Conservation (phyloP, 2,113 vertebrate species). For the Notothenia rossii region DNA sequence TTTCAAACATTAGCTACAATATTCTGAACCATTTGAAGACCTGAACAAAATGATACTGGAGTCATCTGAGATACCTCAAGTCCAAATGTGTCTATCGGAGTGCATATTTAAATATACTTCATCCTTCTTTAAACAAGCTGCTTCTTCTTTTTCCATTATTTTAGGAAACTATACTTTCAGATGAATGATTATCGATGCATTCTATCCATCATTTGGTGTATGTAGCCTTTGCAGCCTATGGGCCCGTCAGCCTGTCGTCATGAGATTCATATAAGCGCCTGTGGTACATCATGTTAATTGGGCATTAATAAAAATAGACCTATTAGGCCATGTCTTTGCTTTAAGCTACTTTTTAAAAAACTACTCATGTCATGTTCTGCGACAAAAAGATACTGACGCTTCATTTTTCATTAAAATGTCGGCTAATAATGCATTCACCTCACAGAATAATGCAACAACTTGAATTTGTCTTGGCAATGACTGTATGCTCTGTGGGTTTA, state of each 20-base stretch:
- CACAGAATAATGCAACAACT: not conserved
- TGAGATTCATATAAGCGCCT: not conserved
- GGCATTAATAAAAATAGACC: conserved; percentile 14
- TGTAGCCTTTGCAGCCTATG: not conserved
- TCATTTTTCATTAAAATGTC: not conserved
- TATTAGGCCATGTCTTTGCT: not conserved
- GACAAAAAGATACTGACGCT: not conserved
- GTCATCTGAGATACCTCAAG: not conserved
- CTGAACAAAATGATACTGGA: not conserved
- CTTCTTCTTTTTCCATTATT: not conserved
- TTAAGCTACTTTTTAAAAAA: not conserved
- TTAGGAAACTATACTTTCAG: too few relatives aligned
- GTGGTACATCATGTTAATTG: conserved; percentile 22
- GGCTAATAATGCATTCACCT: conserved; percentile 4
- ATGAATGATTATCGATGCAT: too few relatives aligned
- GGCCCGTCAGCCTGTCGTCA: not conserved
- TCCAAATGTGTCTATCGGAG: not conserved
- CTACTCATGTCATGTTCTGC: not conserved
- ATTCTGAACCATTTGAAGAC: not conserved
- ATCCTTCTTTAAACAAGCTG: not conserved
- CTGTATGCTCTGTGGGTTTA: not conserved
- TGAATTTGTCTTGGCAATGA: not conserved
- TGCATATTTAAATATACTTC: not conserved
- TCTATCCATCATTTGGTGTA: not conserved
- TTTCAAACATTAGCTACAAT: not conserved